Conservation (phyloP, 2,888 invertebrate species). For the Neria commutata region DNA sequence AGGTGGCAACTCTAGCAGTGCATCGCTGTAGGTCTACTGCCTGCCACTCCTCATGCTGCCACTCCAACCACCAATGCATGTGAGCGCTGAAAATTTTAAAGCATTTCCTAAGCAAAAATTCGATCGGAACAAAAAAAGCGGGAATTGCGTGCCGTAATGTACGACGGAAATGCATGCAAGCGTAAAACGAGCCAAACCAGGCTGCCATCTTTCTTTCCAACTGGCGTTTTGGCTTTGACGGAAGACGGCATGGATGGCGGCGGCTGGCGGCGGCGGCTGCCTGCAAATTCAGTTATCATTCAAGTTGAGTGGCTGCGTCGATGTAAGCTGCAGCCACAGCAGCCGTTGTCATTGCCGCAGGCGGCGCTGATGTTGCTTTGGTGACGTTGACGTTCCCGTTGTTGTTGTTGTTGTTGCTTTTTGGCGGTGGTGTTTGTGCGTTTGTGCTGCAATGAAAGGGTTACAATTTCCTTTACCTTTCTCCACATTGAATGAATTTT, state of each 20-base stretch:
- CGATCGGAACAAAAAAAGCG: background rate
- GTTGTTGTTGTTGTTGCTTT: background rate
- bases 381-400: background rate
- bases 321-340: too few species aligned
- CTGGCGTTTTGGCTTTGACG: background rate
- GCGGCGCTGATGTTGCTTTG: background rate
- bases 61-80: background rate
- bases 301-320: background rate
- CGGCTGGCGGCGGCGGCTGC: too few species aligned
- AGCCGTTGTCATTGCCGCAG: background rate
- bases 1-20: background rate
- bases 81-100: background rate
- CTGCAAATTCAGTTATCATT: slow-evolving; percentile 6
- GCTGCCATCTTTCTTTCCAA: background rate
- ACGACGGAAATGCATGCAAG: slow-evolving; percentile 11
- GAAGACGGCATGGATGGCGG: too few species aligned
- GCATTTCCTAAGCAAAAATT: background rate
- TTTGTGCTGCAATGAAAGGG: background rate
- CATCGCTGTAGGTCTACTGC: background rate
- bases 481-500: too few species aligned
- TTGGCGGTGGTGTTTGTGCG: background rate
- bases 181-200: slow-evolving; percentile 14
- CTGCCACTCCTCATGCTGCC: background rate
- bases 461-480: background rate
- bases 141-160: background rate